Conservation (phyloP, 2,888 invertebrate species). For the Platypus cylindrus region DNA sequence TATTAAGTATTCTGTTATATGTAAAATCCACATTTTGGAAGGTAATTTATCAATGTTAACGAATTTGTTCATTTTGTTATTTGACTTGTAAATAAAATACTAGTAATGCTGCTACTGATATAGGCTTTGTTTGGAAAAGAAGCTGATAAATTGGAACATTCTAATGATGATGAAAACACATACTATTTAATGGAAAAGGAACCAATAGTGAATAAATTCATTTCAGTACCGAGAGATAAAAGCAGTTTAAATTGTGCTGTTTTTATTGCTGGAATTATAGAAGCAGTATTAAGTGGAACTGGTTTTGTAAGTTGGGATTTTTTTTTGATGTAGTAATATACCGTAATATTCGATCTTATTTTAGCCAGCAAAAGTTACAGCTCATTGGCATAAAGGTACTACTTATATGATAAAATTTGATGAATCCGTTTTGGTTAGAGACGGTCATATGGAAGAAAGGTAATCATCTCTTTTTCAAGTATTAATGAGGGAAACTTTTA, state of each 20-base stretch:
- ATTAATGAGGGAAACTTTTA: too few relatives aligned
- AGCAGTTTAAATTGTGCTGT: conserved; percentile 94
- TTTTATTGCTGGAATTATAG: conserved; percentile 96
- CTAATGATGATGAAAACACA: conserved; percentile 95
- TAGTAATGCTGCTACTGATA: conserved; percentile 20
- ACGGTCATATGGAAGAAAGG: conserved; percentile 83
- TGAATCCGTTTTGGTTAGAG: conserved; percentile 78
- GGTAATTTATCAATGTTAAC: conserved; percentile 37
- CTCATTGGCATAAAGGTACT: conserved; percentile 99
- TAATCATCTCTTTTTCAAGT: too few relatives aligned
- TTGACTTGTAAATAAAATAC: neutral
- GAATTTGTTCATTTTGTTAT: too few relatives aligned
- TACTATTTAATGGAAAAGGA: conserved; percentile 99
- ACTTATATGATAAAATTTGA: conserved; percentile 99
- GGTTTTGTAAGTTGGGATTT: conserved; percentile 72
- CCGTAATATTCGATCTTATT: conserved; percentile 30
- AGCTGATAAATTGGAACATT: conserved; percentile 96
- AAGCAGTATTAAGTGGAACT: conserved; percentile 84
- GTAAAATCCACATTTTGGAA: conserved; percentile 97
- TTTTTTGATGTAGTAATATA: neutral
- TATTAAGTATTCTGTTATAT: conserved; percentile 88
- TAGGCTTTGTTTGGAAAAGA: conserved; percentile 92
- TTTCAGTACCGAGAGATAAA: conserved; percentile 96
- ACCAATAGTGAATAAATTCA: conserved; percentile 87
- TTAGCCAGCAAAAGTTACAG: conserved; percentile 94